phyloP scores from a whole-genome alignment of 2,888 invertebrate genomes.

The Labia minor region DNA sequence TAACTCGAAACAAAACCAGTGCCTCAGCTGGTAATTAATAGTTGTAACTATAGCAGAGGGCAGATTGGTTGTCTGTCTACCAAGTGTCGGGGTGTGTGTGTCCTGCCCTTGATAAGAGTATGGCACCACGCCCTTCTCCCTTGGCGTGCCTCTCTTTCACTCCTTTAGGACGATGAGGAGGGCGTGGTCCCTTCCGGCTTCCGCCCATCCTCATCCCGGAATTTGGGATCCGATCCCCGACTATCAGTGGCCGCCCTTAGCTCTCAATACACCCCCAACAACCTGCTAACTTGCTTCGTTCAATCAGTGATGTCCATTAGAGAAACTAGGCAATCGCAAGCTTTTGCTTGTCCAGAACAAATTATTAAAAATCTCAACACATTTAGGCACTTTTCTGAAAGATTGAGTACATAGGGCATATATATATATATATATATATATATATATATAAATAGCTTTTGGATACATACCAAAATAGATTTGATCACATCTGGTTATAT shows the following conservation, averaged over 20 bases:
- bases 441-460: too few relatives aligned
- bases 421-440: too few relatives aligned
- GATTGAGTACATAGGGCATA: too few relatives aligned
- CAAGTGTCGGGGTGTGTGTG: slow-evolving; percentile 4
- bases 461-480: too few relatives aligned
- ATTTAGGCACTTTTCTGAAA: too few relatives aligned
- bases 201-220: slow-evolving; percentile 13
- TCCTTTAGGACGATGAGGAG: slow-evolving; percentile 8
- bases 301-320: not conserved
- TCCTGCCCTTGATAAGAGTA: slow-evolving; percentile 4
- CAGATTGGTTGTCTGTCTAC: slow-evolving; percentile 6
- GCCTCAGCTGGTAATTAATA: slow-evolving; percentile 8
- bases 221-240: slow-evolving; percentile 6
- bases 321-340: not conserved
- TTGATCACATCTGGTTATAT: too few relatives aligned
- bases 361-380: too few relatives aligned
- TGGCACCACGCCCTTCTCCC: not conserved
- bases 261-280: not conserved
- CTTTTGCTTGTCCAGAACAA: too few relatives aligned
- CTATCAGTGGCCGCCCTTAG: not conserved
- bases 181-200: slow-evolving; percentile 13
- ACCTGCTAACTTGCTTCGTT: not conserved
- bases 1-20: slow-evolving; percentile 13
- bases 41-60: slow-evolving; percentile 7
- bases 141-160: not conserved